These are phyloP conservation scores for Poecilia latipinna DNA, from an alignment of 2,113 vertebrate genomes.

Conservation along the genomic window DNA sequence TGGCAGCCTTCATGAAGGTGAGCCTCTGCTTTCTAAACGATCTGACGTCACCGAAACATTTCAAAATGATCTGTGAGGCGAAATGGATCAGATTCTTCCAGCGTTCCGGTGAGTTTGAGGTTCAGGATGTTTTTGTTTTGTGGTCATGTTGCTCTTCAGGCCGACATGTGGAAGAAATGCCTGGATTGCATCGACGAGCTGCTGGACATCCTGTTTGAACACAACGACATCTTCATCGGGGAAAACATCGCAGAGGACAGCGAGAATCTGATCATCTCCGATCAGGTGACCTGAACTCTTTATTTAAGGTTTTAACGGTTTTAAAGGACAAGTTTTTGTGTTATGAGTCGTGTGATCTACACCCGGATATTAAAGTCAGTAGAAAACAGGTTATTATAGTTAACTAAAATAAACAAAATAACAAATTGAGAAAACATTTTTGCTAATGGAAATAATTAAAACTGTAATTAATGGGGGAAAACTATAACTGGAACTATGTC, in stretches of 20 bases:
- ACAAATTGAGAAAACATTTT: too few relatives aligned
- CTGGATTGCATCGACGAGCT: constrained; percentile 88
- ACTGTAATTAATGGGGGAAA: too few relatives aligned
- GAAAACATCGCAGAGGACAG: constrained; percentile 93
- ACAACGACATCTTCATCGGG: constrained; percentile 89
- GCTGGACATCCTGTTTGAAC: constrained; percentile 86
- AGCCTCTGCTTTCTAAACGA: too few relatives aligned
- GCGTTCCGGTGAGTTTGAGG: not conserved
- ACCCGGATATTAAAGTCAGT: too few relatives aligned
- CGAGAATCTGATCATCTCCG: constrained; percentile 81
- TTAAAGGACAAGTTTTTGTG: too few relatives aligned
- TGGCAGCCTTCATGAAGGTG: constrained; percentile 94
- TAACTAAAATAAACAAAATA: too few relatives aligned
- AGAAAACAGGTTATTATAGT: too few relatives aligned
- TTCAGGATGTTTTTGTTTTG: not conserved
- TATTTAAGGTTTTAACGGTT: not conserved
- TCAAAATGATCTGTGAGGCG: too few relatives aligned
- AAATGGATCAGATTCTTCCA: not conserved
- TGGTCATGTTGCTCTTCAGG: constrained; percentile 56
- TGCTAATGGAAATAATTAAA: too few relatives aligned
- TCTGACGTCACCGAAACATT: too few relatives aligned
- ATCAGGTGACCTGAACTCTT: constrained; percentile 72
- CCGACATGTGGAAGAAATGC: constrained; percentile 93
- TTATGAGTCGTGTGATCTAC: too few relatives aligned
- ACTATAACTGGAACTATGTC: too few relatives aligned